phyloP scores from a whole-genome alignment of 2,113 vertebrate species.

The Malaclemys terrapin region DNA sequence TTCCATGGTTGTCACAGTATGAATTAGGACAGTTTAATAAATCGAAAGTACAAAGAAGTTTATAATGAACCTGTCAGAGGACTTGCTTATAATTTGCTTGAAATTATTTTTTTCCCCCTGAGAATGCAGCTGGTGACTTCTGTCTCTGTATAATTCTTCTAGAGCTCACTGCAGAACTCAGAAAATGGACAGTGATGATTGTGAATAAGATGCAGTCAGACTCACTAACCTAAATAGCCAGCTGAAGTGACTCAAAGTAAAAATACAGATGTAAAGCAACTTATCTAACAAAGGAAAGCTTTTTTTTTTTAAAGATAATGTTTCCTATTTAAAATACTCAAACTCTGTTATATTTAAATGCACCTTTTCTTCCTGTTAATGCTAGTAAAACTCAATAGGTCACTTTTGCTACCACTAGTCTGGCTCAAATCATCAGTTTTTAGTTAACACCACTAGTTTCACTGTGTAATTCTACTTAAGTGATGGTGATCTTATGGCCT shows the following conservation, averaged over 20 bases:
- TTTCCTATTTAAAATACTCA: background rate
- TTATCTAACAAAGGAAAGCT: background rate
- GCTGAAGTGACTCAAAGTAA: background rate
- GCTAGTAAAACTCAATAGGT: background rate
- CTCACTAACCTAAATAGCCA: background rate
- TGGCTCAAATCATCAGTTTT: no score
- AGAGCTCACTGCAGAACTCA: background rate
- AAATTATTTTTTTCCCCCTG: conserved; percentile 53
- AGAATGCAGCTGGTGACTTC: conserved; percentile 36
- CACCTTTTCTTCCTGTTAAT: background rate
- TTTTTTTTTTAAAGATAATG: background rate
- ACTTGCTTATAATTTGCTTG: conserved; percentile 58
- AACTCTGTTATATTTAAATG: background rate
- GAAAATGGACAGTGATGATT: conserved; percentile 24
- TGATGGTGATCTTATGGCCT: no score
- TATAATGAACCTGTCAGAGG: conserved; percentile 62
- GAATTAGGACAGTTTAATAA: conserved; percentile 63
- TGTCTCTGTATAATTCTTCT: conserved; percentile 51
- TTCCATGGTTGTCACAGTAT: conserved; percentile 44
- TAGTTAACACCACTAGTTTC: no score
- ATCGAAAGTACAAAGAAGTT: conserved; percentile 45
- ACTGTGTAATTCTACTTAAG: no score
- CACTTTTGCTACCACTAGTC: no score
- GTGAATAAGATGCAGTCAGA: no score
- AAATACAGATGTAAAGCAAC: conserved; percentile 24